These are phyloP conservation scores for Ernsta delagoae DNA, from an alignment of 2,888 invertebrate species.

Conservation along the genomic window DNA sequence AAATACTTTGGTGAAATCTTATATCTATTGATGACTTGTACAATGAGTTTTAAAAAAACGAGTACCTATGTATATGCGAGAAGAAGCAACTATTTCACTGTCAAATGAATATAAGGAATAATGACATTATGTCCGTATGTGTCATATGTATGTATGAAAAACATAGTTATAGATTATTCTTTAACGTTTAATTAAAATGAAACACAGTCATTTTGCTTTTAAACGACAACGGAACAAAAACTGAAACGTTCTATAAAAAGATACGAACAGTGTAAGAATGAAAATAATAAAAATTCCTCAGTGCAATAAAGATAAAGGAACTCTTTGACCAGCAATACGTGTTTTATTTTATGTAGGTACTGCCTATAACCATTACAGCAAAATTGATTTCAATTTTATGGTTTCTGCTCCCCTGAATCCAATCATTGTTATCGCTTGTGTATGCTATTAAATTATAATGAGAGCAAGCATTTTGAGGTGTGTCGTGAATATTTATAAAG, in stretches of 20 bases:
- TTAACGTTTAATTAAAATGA: too few species aligned
- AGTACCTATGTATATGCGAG: too few species aligned
- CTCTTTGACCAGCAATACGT: slow-evolving; percentile 63
- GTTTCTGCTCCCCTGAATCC: slow-evolving; percentile 82
- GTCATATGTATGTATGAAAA: too few species aligned
- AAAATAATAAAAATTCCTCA: slow-evolving; percentile 38
- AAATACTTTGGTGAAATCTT: too few species aligned
- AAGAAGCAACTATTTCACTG: too few species aligned
- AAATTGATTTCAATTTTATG: slow-evolving; percentile 85
- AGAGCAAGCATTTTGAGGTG: slow-evolving; percentile 68
- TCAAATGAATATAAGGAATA: too few species aligned
- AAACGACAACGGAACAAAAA: not conserved
- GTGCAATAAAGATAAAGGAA: slow-evolving; percentile 59
- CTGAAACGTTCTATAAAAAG: not conserved
- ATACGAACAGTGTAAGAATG: slow-evolving; percentile 9
- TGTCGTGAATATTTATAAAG: slow-evolving; percentile 49
- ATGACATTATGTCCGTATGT: too few species aligned
- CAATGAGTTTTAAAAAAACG: too few species aligned
- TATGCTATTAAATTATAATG: slow-evolving; percentile 79
- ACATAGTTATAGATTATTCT: too few species aligned
- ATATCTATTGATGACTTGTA: too few species aligned
- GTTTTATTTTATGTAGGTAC: slow-evolving; percentile 64
- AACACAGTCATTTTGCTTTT: not conserved
- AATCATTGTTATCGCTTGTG: slow-evolving; percentile 81
- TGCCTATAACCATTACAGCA: slow-evolving; percentile 78